Base-by-base conservation (phyloP, 2,113 vertebrate genomes). In the Cyprinodon tularosa region DNA sequence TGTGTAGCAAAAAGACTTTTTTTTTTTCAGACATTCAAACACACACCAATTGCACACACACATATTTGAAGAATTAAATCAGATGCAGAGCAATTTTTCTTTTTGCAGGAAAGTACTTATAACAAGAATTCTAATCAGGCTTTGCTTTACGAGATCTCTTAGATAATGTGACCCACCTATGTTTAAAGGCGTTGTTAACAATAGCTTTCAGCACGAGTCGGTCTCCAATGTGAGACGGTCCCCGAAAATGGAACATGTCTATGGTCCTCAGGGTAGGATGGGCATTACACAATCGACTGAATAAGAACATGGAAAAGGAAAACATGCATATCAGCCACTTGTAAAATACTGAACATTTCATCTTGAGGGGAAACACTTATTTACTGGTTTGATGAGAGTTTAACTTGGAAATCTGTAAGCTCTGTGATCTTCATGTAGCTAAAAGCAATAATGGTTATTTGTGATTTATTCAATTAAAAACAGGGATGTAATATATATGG, bases 211-310 rank as follows among this genome's bases (percentile, higher is more conserved):
- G 92, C 22, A 97, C 94, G 84, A 99, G 92, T 22, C 96, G 96
- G 84, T 99, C 98, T 6, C 98, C 98, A 0, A 99, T 96, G 45
- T 99, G 96, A 0, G 98, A 99, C 0, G 97, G 98, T 17, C 96
- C 98, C 38, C 96, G 95, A 50, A 99, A 99, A 87, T 99, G 96
- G 91, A 99, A 99, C 98, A 99, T 99, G 92, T 99, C 98, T 0
- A 99, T 99, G 79, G 93, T 88, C 84, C 93, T 95, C 88, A 99
- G 89, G 0, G 96, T 98, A 37, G 98, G 96, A 80, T 97, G 95
- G 50, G 95, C 95, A 0, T 94, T 95, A 88, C 96, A 98, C 76
- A 99, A 93, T 3, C 97, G 98, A 81, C 98, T 99, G 57, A 0
- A 71, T 67, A 5, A 59, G 53, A 11, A 68, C 3, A 67, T 4